Conservation (phyloP, 2,113 vertebrate species). For the Trogon melanurus region DNA sequence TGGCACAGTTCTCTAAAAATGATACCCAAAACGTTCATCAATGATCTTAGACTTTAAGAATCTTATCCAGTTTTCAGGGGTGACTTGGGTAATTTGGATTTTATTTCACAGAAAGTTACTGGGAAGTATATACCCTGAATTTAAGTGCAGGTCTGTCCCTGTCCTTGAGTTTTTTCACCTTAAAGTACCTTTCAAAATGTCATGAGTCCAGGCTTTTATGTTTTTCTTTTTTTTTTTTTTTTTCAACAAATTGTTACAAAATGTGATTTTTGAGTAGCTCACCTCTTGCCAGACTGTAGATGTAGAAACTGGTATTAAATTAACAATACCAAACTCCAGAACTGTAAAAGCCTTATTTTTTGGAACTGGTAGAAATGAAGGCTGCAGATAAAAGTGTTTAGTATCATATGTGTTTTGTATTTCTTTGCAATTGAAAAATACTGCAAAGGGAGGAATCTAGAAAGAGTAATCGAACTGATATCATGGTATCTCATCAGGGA, state of each 20-base stretch:
- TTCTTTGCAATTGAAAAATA: background rate
- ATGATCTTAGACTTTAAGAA: background rate
- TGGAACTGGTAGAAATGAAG: background rate
- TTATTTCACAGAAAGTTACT: background rate
- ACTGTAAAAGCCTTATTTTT: background rate
- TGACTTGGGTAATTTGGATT: background rate
- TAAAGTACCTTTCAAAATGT: background rate
- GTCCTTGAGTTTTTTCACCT: background rate
- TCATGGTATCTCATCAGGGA: accelerated
- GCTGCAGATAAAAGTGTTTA: background rate
- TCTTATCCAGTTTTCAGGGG: background rate
- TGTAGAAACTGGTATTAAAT: background rate
- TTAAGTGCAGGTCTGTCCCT: accelerated
- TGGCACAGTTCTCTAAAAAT: background rate
- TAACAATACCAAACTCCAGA: background rate
- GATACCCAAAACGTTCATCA: background rate
- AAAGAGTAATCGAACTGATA: background rate
- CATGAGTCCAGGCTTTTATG: background rate
- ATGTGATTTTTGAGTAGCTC: background rate
- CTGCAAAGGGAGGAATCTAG: background rate
- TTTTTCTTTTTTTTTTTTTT: no score
- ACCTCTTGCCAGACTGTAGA: background rate
- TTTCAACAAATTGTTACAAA: background rate
- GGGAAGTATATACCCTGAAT: background rate
- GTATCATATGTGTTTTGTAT: accelerated